Evolutionary conservation across 2,888 invertebrate genomes (phyloP), one percentile per base, ranked within the genome.

Genomic region (Platerodrilus igneus): DNA sequence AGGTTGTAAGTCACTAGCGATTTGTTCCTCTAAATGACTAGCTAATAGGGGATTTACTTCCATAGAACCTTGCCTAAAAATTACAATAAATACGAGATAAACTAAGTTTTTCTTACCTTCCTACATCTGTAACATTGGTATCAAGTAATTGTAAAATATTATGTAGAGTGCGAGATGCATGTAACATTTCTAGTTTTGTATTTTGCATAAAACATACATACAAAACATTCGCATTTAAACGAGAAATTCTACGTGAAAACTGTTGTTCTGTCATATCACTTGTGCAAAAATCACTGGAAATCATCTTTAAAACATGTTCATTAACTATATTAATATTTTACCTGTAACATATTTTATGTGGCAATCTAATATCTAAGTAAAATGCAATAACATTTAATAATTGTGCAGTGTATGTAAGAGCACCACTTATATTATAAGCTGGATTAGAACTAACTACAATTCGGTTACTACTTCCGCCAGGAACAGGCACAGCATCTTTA

Each of bases 401-500:
- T 71, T 94, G 94, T 39, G 91, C 83, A 22, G 86, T 83, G 64
- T 91, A 88, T 23, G 86, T 83, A 25, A 94, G 77, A 34, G 88
- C 93, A 48, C 84, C 90, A 63, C 78, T 79, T 51, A 84, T 84
- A 48, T 80, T 80, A 59, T 81, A 82, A 25, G 82, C 80, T 52
- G 81, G 78, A 63, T 84, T 81, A 49, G 75, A 75, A 57, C 78
- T 78, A 9, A 77, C 73, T 41, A 73, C 69, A 50, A 72, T 70
- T 40, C 73, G 71, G 50, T 73, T 76, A 50, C 71, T 70, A 13
- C 71, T 70, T n/a, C n/a, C n/a, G 26, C 69, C 66, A 3, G 63
- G 56, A 45, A 64, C 50, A 3, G 62, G 57, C 44, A 65, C 51
- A 60, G 67, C 51, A 53, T 77, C 76, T 55, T 72, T 75, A 57